These are phyloP conservation scores for Rhyzopertha dominica DNA, from an alignment of 1,140 invertebrate species.

Conservation along the genomic window DNA sequence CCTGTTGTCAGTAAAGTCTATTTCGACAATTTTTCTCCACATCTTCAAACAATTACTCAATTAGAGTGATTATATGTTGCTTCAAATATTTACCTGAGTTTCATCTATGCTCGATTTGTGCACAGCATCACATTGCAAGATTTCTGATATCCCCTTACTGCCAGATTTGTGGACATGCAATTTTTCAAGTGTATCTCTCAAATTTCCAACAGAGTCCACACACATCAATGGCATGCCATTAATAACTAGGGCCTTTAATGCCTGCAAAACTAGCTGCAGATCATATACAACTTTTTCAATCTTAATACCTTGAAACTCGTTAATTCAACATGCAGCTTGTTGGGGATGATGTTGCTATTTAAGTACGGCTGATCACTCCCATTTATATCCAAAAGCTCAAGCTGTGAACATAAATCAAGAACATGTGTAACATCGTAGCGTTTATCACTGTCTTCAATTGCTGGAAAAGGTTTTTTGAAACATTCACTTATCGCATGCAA, in stretches of 20 bases:
- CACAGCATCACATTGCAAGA: conserved; percentile 73
- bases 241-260: conserved; percentile 29
- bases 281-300: background rate
- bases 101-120: conserved; percentile 53
- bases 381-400: conserved; percentile 62
- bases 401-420: conserved; percentile 78
- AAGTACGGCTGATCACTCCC: conserved; percentile 60
- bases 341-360: conserved; percentile 78
- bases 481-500: conserved; percentile 83
- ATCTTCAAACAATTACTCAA: conserved; percentile 43
- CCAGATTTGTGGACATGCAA: conserved; percentile 59
- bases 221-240: conserved; percentile 31
- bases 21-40: conserved; percentile 62
- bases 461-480: conserved; percentile 78
- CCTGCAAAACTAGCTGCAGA: too few relatives aligned
- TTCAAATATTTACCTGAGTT: conserved; percentile 46
- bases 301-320: conserved; percentile 65
- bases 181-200: conserved; percentile 61
- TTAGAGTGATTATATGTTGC: background rate
- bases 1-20: conserved; percentile 77
- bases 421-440: conserved; percentile 83
- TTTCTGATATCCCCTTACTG: conserved; percentile 58
- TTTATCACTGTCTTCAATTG: conserved; percentile 56
- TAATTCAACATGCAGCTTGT: conserved; percentile 73
- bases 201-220: conserved; percentile 49